These are phyloP conservation scores for Macrotus californicus DNA, from an alignment of 2,113 vertebrate genomes.

Conservation along the genomic window DNA sequence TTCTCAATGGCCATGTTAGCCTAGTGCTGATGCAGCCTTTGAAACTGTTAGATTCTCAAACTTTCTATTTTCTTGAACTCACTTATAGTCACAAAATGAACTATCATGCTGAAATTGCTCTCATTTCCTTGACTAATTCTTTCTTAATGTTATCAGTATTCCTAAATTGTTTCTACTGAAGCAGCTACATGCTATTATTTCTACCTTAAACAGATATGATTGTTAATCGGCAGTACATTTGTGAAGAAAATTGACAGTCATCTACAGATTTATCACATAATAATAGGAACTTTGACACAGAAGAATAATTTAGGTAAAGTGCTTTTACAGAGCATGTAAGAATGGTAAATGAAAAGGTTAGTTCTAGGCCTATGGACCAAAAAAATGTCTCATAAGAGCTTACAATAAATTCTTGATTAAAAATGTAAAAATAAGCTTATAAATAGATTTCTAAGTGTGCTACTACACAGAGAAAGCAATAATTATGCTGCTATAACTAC, in stretches of 20 bases:
- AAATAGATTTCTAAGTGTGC: background rate
- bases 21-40: background rate
- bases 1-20: background rate
- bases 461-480: background rate
- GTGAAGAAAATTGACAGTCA: conserved; percentile 49
- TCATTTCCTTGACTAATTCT: conserved; percentile 34
- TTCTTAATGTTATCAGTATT: conserved; percentile 46
- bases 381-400: conserved; percentile 56
- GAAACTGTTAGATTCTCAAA: background rate
- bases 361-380: conserved; percentile 39
- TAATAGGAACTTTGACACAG: conserved; percentile 49
- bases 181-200: conserved; percentile 14
- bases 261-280: conserved; percentile 53
- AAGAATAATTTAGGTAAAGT: conserved; percentile 37
- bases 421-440: conserved; percentile 39
- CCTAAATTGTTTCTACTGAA: conserved; percentile 12
- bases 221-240: conserved; percentile 32
- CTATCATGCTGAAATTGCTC: conserved; percentile 22
- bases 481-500: background rate
- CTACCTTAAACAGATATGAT: conserved; percentile 43
- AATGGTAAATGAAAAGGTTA: conserved; percentile 49
- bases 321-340: conserved; percentile 10
- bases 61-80: conserved; percentile 7
- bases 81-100: background rate
- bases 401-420: conserved; percentile 51